phyloP scores from a whole-genome alignment of 2,888 invertebrate genomes.

The Apantesis nais region DNA sequence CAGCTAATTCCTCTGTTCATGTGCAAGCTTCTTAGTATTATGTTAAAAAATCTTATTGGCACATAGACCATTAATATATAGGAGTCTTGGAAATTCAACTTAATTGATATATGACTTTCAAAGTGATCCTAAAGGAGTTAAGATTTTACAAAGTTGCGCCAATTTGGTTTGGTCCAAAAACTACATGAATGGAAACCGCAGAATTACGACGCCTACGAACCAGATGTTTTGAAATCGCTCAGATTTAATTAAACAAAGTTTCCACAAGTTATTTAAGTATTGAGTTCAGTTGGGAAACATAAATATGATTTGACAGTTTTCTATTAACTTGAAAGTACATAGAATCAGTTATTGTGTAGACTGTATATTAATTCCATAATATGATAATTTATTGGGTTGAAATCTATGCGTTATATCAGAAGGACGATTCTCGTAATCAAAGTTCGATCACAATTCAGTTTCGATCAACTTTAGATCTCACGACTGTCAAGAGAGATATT shows the following conservation, averaged over 20 bases:
- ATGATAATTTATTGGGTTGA: not conserved
- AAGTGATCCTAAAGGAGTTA: constrained; percentile 39
- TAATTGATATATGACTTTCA: constrained; percentile 38
- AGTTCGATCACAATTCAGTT: too few species aligned
- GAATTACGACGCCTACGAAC: constrained; percentile 45
- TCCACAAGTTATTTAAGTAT: constrained; percentile 49
- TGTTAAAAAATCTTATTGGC: constrained; percentile 11
- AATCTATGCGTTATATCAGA: too few species aligned
- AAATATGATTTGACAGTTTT: constrained; percentile 55
- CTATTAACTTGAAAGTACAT: constrained; percentile 31
- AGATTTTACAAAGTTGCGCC: constrained; percentile 42
- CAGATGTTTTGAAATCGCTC: constrained; percentile 71
- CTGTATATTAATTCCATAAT: not conserved
- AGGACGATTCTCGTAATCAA: too few species aligned
- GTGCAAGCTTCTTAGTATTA: too few species aligned
- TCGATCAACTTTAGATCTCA: too few species aligned
- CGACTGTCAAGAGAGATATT: too few species aligned
- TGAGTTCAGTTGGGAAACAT: constrained; percentile 47
- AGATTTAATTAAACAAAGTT: constrained; percentile 75
- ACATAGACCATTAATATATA: constrained; percentile 32
- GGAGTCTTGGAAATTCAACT: constrained; percentile 37
- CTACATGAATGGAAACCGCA: constrained; percentile 51
- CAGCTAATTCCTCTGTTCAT: too few species aligned
- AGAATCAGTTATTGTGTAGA: not conserved
- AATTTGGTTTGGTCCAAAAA: constrained; percentile 40